Evolutionary conservation across 2,797 vertebrate species (phyloP).

Genomic region (Schizopygopsis pylzovi): DNA sequence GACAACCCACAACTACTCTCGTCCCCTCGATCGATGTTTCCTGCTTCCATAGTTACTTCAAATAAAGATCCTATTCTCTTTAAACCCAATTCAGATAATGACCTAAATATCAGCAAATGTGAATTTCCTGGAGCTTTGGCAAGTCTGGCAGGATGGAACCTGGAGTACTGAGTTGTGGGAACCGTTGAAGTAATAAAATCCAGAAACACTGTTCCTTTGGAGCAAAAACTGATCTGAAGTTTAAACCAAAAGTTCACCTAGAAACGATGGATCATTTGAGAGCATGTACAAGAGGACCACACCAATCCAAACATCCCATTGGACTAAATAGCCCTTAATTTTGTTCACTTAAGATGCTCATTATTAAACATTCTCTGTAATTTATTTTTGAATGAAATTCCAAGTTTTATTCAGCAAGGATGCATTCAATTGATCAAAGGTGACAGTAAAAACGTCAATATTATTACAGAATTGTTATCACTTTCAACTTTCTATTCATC

Average conservation of each 20-base stretch:
- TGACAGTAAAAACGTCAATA: neutral
- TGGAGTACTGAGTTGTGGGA: slow-evolving; percentile 14
- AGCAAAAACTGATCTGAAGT: slow-evolving; percentile 22
- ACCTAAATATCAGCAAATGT: neutral
- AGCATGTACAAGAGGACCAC: slow-evolving; percentile 21
- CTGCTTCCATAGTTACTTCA: slow-evolving; percentile 37
- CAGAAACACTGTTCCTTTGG: slow-evolving; percentile 10
- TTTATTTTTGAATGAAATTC: neutral
- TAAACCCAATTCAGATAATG: slow-evolving; percentile 10
- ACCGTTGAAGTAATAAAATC: neutral
- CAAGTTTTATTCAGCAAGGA: neutral
- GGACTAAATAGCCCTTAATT: neutral
- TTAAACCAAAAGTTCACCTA: slow-evolving; percentile 16
- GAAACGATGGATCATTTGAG: slow-evolving; percentile 2
- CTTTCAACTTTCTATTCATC: neutral
- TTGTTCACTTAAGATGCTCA: neutral
- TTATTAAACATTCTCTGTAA: neutral
- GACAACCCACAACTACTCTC: slow-evolving; percentile 41
- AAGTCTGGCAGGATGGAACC: neutral
- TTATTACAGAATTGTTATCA: neutral
- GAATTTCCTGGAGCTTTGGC: slow-evolving; percentile 7
- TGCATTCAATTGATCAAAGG: slow-evolving; percentile 3
- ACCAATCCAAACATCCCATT: neutral
- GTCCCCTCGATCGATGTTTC: slow-evolving; percentile 42
- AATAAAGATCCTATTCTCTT: slow-evolving; percentile 20